Percentiles rank a stretch among this genome's conserved stretches.
These are phyloP conservation scores for Eledone cirrhosa DNA, from an alignment of 2,888 invertebrate species.

Conservation along the genomic window DNA sequence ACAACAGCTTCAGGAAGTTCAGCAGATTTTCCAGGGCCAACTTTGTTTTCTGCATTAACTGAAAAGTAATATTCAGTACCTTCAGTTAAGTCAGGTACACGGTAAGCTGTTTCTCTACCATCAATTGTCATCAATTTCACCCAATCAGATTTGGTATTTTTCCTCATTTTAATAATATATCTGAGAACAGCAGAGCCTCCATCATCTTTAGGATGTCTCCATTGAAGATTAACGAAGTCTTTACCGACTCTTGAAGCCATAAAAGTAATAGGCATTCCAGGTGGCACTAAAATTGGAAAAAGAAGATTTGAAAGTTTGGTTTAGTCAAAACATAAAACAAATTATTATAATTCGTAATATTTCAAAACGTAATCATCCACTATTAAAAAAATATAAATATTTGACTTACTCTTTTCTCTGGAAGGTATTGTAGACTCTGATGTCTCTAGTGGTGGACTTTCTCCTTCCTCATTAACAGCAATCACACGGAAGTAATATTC, in stretches of 20 bases:
- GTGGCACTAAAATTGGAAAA: conserved; percentile 56
- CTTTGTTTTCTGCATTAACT: conserved; percentile 63
- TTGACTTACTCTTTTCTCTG: conserved; percentile 38
- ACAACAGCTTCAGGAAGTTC: conserved; percentile 72
- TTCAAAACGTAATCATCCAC: neutral
- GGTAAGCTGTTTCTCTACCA: conserved; percentile 39
- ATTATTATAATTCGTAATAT: neutral
- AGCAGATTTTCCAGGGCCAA: conserved; percentile 83
- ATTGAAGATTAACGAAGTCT: conserved; percentile 45
- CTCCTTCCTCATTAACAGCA: conserved; percentile 85
- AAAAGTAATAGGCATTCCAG: conserved; percentile 46
- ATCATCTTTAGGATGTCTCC: conserved; percentile 48
- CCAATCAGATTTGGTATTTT: conserved; percentile 43
- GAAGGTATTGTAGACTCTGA: conserved; percentile 40
- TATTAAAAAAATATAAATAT: neutral
- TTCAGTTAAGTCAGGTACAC: conserved; percentile 45
- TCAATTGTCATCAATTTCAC: conserved; percentile 40
- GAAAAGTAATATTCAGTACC: conserved; percentile 60
- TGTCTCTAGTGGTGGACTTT: conserved; percentile 75
- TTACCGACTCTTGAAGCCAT: conserved; percentile 42
- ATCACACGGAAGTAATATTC: conserved; percentile 88
- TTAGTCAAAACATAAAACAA: neutral
- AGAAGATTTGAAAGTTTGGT: no score
- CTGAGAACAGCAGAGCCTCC: conserved; percentile 53
- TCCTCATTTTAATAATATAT: conserved; percentile 44